Base-by-base conservation (phyloP, 2,797 vertebrate genomes). In the Galagoides demidoff region DNA sequence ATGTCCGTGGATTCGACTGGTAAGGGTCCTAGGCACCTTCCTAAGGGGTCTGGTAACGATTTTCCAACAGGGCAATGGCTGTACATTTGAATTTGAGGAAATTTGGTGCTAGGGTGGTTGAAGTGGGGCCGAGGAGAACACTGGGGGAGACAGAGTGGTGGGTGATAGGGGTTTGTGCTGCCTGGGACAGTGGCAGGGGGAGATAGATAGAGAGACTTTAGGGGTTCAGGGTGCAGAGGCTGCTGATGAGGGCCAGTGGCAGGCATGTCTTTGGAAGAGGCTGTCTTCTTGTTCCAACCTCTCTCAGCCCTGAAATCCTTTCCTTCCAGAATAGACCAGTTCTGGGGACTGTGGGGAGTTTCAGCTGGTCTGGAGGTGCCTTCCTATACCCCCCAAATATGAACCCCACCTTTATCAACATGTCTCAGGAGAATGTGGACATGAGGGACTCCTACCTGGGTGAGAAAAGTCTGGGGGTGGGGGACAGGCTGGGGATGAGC, bases 361-460 rank as follows among this genome's bases (percentile, higher is more conserved):
- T 95, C 29, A 83, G 95, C 64, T 98, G 98, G 98, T 97, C 98
- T 29, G 98, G 98, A 73, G 98, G 98, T 20, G 88, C 94, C 45
- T 98, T 97, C 66, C 12, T 98, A 4, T 98, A 97, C n/a, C 52
- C 74, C 12, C 0, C 0, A 9, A 61, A 17, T 0, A 45, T 0
- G 37, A 43, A 0, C 0, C 39, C 73, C 31, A 92, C 31, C 39
- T 98, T 98, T 95, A 98, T 98, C 93, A 98, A 98, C 57, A 70
- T 95, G 64, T 96, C 98, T 39, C 89, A 85, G 88, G 70, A 88
- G 23, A 37, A 92, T 6, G 31, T 45, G 55, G 96, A 98, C 84
- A 97, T 97, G 97, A 93, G 59, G 8, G 97, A 98, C 10, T 96
- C 98, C 25, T 98, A 98, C 63, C 89, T 98, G 37, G 98, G 98